Conservation (phyloP, 2,113 vertebrate genomes). For the Zosterops japonicus region DNA sequence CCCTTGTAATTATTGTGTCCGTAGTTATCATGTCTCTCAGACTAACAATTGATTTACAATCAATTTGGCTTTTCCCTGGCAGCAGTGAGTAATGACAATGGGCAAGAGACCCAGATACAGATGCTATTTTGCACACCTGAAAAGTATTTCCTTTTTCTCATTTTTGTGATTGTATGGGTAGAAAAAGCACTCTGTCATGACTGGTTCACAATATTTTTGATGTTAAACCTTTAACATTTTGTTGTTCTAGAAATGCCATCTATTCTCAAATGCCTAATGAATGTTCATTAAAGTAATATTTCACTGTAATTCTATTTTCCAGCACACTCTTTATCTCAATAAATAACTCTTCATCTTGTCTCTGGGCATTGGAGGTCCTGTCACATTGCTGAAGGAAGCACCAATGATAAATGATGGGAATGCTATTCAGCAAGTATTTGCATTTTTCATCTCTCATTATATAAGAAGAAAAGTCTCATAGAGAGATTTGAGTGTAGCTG, state of each 20-base stretch:
- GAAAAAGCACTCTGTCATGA: background rate
- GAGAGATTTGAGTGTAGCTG: background rate
- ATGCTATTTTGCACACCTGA: background rate
- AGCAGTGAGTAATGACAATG: background rate
- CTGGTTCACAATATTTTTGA: background rate
- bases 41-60: background rate
- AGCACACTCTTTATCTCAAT: background rate
- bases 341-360: background rate
- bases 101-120: background rate
- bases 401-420: background rate
- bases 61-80: background rate
- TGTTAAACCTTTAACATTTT: background rate
- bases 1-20: background rate
- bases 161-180: background rate
- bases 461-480: background rate
- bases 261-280: background rate
- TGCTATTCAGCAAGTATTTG: background rate
- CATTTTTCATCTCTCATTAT: slow-evolving; percentile 27
- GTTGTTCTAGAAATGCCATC: background rate
- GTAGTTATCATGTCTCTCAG: background rate
- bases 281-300: background rate
- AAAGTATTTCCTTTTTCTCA: background rate
- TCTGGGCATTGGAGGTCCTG: background rate
- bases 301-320: background rate
- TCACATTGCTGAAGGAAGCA: background rate